Conservation (phyloP, 2,888 invertebrate genomes). For the Erebia epiphron region DNA sequence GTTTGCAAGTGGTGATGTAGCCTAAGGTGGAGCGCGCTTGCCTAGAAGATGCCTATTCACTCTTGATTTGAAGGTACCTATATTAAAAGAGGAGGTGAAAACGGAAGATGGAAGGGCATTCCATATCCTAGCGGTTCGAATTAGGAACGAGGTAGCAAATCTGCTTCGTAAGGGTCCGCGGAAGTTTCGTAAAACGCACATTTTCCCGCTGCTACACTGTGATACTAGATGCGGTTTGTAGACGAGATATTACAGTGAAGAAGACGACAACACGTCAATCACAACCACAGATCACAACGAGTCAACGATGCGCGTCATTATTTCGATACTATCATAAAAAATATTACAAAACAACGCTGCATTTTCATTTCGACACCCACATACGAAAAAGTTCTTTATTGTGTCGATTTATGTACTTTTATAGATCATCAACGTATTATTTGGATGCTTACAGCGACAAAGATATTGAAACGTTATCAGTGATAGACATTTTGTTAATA, state of each 20-base stretch:
- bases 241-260: neutral
- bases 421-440: constrained; percentile 4
- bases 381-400: constrained; percentile 10
- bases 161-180: too few relatives aligned
- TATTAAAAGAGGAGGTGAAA: too few relatives aligned
- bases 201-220: neutral
- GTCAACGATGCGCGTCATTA: constrained; percentile 19
- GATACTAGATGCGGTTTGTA: neutral
- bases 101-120: too few relatives aligned
- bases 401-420: constrained; percentile 5
- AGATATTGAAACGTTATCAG: neutral
- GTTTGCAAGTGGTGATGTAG: too few relatives aligned
- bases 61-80: too few relatives aligned
- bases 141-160: too few relatives aligned
- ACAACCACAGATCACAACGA: neutral
- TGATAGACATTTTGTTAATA: neutral
- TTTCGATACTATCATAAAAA: constrained; percentile 19
- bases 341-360: constrained; percentile 17
- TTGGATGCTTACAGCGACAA: neutral
- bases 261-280: neutral
- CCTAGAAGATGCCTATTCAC: too few relatives aligned
- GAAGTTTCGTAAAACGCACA: neutral
- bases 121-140: too few relatives aligned
- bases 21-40: too few relatives aligned
- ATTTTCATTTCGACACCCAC: constrained; percentile 8